phyloP scores from a whole-genome alignment of 2,113 vertebrate species.

The Nothobranchius kuhntae region DNA sequence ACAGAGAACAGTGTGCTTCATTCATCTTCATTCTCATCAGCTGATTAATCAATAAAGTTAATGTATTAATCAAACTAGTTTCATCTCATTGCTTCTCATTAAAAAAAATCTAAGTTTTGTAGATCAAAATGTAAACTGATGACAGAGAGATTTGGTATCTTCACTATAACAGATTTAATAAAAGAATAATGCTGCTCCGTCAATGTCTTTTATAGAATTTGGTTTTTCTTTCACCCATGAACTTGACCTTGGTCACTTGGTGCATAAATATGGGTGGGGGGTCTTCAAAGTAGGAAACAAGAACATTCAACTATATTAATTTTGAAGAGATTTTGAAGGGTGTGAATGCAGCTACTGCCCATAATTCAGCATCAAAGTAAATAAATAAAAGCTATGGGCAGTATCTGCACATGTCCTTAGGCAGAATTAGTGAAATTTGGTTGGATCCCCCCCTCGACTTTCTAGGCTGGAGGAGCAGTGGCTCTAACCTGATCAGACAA shows the following conservation, averaged over 20 bases:
- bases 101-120: conserved; percentile 53
- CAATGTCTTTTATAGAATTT: conserved; percentile 9
- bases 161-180: conserved; percentile 43
- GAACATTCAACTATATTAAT: not conserved
- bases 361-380: too few relatives aligned
- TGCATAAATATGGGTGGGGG: conserved; percentile 1
- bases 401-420: too few relatives aligned
- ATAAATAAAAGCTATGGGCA: too few relatives aligned
- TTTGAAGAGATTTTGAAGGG: too few relatives aligned
- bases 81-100: conserved; percentile 45
- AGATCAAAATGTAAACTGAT: conserved; percentile 57
- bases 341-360: too few relatives aligned
- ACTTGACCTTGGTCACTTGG: conserved; percentile 45
- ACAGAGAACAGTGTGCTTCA: conserved; percentile 43
- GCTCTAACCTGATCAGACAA: too few relatives aligned
- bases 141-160: conserved; percentile 43
- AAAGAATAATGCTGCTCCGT: conserved; percentile 28
- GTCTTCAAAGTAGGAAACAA: not conserved
- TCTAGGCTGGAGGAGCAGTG: too few relatives aligned
- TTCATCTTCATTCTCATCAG: conserved; percentile 60
- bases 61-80: conserved; percentile 67
- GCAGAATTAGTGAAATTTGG: too few relatives aligned
- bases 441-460: too few relatives aligned
- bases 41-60: conserved; percentile 61
- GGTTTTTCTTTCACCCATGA: conserved; percentile 26